phyloP scores from a whole-genome alignment of 2,797 vertebrate species.

The Anas bernieri region DNA sequence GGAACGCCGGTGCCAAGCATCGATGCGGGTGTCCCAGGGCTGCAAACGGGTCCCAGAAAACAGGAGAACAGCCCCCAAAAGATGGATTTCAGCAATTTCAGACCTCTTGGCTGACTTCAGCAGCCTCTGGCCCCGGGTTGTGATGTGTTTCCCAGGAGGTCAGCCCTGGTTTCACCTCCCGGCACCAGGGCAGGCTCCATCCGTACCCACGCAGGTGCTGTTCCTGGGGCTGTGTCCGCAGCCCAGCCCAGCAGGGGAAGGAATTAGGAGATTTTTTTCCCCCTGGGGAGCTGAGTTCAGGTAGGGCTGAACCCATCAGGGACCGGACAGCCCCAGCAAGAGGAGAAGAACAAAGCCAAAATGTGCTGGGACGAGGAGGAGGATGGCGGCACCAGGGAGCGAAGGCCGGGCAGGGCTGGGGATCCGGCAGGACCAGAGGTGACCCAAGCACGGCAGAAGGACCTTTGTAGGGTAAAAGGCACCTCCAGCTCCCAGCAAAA shows the following conservation, averaged over 20 bases:
- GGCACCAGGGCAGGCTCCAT: not conserved
- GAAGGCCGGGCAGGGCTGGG: not conserved
- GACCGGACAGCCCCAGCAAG: not conserved
- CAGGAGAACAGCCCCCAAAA: not conserved
- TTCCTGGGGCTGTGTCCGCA: not conserved
- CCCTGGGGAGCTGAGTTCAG: not conserved
- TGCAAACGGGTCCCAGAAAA: not conserved
- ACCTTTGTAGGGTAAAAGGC: not conserved
- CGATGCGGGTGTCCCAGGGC: not conserved
- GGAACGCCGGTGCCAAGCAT: not conserved
- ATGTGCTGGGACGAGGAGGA: not conserved
- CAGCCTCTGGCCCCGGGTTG: not conserved
- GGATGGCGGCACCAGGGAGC: not conserved
- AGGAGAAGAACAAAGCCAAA: no score
- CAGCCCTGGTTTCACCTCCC: not conserved
- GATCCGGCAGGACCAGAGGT: not conserved
- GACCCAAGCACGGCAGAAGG: not conserved
- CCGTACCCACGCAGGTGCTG: not conserved
- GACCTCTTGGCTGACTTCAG: not conserved
- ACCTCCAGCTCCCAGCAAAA: not conserved
- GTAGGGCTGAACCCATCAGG: not conserved
- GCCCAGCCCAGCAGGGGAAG: not conserved
- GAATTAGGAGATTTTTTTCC: not conserved
- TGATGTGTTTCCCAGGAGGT: not conserved
- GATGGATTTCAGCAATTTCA: not conserved